phyloP scores from a whole-genome alignment of 2,888 invertebrate genomes.

The Pseudococcus jackbeardsleyi region DNA sequence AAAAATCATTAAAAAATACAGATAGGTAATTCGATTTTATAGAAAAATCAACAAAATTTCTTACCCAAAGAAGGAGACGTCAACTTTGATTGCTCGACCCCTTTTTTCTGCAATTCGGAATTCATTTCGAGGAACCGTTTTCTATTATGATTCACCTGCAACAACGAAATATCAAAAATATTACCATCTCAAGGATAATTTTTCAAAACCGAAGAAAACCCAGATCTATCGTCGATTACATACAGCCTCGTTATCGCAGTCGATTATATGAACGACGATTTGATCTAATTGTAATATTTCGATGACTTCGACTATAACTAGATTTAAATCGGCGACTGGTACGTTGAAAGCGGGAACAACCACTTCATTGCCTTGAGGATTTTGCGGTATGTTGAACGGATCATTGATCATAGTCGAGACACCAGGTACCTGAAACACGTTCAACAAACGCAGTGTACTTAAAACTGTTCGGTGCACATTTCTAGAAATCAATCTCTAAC shows the following conservation, averaged over 20 bases:
- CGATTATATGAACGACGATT: constrained; percentile 35
- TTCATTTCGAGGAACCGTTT: neutral
- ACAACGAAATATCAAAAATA: neutral
- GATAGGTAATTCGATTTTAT: too few relatives aligned
- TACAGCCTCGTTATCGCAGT: neutral
- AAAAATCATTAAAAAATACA: too few relatives aligned
- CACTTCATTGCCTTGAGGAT: neutral
- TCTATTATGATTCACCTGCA: constrained; percentile 7
- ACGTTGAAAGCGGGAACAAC: neutral
- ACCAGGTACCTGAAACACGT: neutral
- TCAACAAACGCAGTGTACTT: too few relatives aligned
- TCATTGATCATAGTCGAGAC: neutral
- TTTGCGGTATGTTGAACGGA: constrained; percentile 11
- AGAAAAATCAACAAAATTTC: too few relatives aligned
- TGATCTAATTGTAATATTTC: constrained; percentile 15
- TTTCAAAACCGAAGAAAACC: too few relatives aligned
- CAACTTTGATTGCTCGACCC: neutral
- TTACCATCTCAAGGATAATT: neutral
- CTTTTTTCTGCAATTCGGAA: constrained; percentile 30
- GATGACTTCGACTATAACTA: constrained; percentile 38
- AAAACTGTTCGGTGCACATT: neutral
- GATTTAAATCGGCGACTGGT: neutral
- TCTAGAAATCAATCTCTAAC: neutral
- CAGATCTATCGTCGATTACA: neutral
- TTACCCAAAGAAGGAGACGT: neutral